phyloP scores from a whole-genome alignment of 2,888 invertebrate genomes.

The Dicyrtoma fusca region DNA sequence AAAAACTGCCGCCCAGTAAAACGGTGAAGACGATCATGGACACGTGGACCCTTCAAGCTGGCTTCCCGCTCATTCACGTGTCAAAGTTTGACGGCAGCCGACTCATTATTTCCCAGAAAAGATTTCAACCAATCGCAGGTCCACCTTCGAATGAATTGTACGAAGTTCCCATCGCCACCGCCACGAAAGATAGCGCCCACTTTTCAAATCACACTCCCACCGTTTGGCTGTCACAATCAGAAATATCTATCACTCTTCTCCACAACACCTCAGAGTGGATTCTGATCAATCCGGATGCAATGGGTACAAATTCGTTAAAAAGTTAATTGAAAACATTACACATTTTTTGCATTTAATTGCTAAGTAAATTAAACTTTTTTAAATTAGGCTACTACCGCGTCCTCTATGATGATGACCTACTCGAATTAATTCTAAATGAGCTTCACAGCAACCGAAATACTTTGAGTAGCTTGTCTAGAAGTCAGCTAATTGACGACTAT shows the following conservation, averaged over 20 bases:
- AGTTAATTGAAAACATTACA: too few relatives aligned
- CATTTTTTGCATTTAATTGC: too few relatives aligned
- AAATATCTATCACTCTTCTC: not conserved
- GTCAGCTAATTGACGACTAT: slow-evolving; percentile 53
- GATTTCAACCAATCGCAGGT: not conserved
- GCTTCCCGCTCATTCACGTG: slow-evolving; percentile 46
- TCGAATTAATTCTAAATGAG: slow-evolving; percentile 41
- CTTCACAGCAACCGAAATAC: slow-evolving; percentile 33
- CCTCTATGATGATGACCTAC: slow-evolving; percentile 33
- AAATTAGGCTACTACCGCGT: slow-evolving; percentile 48
- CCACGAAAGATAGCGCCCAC: not conserved
- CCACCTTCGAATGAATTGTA: slow-evolving; percentile 14
- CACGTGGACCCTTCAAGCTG: slow-evolving; percentile 54
- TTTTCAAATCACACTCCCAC: slow-evolving; percentile 11
- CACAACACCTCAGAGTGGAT: slow-evolving; percentile 30
- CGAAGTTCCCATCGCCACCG: slow-evolving; percentile 40
- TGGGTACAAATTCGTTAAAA: slow-evolving; percentile 8
- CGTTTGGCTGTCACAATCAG: slow-evolving; percentile 37
- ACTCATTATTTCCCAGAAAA: slow-evolving; percentile 45
- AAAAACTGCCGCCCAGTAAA: not conserved
- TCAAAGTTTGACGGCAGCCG: slow-evolving; percentile 30
- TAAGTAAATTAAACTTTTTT: too few relatives aligned
- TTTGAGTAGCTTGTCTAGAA: slow-evolving; percentile 42
- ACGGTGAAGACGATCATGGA: slow-evolving; percentile 55
- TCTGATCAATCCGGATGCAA: slow-evolving; percentile 39